Percentiles rank a stretch among this genome's conserved stretches.
These are phyloP conservation scores for Lasioglossum lativentre DNA, from an alignment of 2,888 invertebrate species.

Conservation along the genomic window DNA sequence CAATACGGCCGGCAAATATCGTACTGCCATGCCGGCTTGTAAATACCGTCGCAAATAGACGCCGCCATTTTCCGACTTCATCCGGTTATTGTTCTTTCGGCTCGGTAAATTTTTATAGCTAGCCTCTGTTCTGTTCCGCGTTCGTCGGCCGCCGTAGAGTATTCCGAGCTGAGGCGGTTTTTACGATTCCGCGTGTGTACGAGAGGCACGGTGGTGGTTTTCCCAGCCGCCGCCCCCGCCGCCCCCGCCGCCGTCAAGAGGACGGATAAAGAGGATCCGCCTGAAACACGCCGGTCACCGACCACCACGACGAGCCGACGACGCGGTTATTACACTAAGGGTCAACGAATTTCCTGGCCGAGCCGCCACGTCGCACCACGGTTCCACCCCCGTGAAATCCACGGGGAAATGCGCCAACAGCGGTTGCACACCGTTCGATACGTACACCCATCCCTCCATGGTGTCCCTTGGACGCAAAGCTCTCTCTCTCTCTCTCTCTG, in stretches of 20 bases:
- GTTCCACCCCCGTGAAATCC: conserved; percentile 50
- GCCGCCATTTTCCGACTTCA: conserved; percentile 20
- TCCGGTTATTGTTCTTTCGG: conserved; percentile 31
- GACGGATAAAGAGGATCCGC: conserved; percentile 42
- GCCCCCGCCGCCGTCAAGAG: background rate
- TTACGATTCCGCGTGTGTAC: conserved; percentile 46
- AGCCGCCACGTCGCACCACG: conserved; percentile 54
- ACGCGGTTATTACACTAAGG: conserved; percentile 73
- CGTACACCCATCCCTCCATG: conserved; percentile 10
- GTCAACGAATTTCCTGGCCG: conserved; percentile 75
- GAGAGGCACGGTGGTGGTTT: conserved; percentile 18
- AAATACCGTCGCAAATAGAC: conserved; percentile 19
- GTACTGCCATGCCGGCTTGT: background rate
- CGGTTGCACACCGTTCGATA: conserved; percentile 66
- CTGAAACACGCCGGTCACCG: conserved; percentile 27
- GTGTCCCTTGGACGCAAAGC: background rate
- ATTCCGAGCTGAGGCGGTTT: conserved; percentile 12
- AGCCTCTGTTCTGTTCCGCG: conserved; percentile 12
- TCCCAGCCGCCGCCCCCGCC: background rate
- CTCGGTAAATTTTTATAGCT: conserved; percentile 34
- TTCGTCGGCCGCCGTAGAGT: background rate
- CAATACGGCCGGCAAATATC: conserved; percentile 34
- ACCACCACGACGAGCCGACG: conserved; percentile 53
- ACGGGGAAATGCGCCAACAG: conserved; percentile 66
- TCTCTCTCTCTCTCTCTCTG: background rate